These are phyloP conservation scores for Cinclus cinclus DNA, from an alignment of 2,113 vertebrate species.

Conservation along the genomic window DNA sequence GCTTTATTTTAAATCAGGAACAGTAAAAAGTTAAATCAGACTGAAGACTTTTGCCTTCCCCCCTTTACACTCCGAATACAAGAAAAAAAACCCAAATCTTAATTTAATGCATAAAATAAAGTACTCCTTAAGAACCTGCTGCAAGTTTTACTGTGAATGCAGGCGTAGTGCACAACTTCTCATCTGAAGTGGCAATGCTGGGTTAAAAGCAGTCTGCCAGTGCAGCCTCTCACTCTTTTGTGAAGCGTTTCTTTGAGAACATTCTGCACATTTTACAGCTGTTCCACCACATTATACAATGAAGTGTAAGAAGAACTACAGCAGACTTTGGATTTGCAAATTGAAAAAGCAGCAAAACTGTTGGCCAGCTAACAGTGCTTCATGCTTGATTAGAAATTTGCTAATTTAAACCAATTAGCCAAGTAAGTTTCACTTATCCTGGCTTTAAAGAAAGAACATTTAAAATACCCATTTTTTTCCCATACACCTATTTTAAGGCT, in stretches of 20 bases:
- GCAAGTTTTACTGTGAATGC: slow-evolving; percentile 42
- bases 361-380: slow-evolving; percentile 58
- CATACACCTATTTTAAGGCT: neutral
- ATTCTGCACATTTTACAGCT: slow-evolving; percentile 70
- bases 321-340: slow-evolving; percentile 65
- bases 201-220: slow-evolving; percentile 59
- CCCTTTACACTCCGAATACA: neutral
- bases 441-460: slow-evolving; percentile 6
- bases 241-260: slow-evolving; percentile 53
- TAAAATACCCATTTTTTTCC: neutral
- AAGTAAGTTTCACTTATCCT: slow-evolving; percentile 36
- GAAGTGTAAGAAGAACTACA: slow-evolving; percentile 58
- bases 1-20: neutral
- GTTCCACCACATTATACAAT: slow-evolving; percentile 67
- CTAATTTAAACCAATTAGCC: slow-evolving; percentile 69
- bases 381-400: slow-evolving; percentile 60
- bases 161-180: slow-evolving; percentile 2
- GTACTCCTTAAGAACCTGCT: neutral
- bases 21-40: neutral
- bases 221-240: slow-evolving; percentile 50
- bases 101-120: slow-evolving; percentile 13
- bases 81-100: neutral
- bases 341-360: slow-evolving; percentile 59
- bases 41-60: neutral
- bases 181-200: slow-evolving; percentile 43